Conservation (phyloP, 2,113 vertebrate species). For the Malurus elegans region DNA sequence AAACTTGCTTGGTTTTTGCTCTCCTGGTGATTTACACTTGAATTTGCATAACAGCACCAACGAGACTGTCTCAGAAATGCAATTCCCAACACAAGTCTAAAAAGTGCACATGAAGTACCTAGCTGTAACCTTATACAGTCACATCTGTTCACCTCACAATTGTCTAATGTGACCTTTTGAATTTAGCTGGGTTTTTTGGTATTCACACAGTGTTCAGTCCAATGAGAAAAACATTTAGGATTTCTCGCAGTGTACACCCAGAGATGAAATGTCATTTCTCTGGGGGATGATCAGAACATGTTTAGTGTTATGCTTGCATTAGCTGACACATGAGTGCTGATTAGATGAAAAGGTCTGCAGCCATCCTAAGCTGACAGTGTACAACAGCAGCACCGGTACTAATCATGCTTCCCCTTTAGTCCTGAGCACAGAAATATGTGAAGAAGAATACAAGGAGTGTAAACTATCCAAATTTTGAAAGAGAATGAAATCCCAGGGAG, state of each 20-base stretch:
- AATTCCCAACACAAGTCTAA: conserved; percentile 7
- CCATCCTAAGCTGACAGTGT: background rate
- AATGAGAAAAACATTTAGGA: conserved; percentile 38
- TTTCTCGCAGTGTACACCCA: background rate
- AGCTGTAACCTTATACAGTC: conserved; percentile 26
- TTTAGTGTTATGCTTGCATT: conserved; percentile 12
- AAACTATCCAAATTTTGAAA: background rate
- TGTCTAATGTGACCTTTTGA: conserved; percentile 55
- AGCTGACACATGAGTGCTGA: conserved; percentile 39
- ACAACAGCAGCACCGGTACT: background rate
- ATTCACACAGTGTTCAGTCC: conserved; percentile 13
- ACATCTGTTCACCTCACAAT: conserved; percentile 54
- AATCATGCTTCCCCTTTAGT: background rate
- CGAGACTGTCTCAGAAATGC: conserved; percentile 27
- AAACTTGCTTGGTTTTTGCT: background rate
- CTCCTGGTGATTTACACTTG: conserved; percentile 34
- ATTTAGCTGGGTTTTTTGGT: conserved; percentile 11
- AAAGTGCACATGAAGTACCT: conserved; percentile 12
- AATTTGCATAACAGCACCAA: conserved; percentile 49
- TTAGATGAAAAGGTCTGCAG: conserved; percentile 53
- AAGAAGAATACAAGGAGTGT: background rate
- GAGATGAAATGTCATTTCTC: conserved; percentile 59
- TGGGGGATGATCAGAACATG: conserved; percentile 22
- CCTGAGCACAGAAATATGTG: background rate
- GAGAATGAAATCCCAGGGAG: background rate